phyloP scores from a whole-genome alignment of 2,888 invertebrate species.

The Mantis religiosa region DNA sequence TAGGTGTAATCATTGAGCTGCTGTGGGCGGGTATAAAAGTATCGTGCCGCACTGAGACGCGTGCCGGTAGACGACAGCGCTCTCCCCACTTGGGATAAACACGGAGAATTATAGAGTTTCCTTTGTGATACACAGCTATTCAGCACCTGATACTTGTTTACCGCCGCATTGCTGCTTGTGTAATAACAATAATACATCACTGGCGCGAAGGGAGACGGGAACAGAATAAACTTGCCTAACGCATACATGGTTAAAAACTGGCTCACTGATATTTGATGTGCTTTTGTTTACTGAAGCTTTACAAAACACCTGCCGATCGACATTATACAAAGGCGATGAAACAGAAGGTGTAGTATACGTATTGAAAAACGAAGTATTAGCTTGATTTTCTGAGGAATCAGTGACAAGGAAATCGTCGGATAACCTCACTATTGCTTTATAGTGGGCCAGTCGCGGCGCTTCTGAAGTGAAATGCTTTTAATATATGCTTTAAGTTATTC shows the following conservation, averaged over 20 bases:
- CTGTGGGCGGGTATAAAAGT: neutral
- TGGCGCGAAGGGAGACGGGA: neutral
- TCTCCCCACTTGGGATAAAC: neutral
- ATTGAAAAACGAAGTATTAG: no score
- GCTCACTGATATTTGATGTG: neutral
- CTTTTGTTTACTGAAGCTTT: neutral
- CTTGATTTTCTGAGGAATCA: no score
- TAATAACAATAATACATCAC: neutral
- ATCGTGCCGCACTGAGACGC: neutral
- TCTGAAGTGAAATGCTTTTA: no score
- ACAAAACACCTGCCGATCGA: neutral
- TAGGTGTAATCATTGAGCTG: neutral
- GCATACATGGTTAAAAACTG: neutral
- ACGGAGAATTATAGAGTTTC: neutral
- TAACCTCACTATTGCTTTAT: no score
- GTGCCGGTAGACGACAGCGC: neutral
- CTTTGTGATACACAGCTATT: neutral
- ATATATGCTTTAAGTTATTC: no score
- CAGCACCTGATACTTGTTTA: slow-evolving; percentile 5
- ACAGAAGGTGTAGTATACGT: no score
- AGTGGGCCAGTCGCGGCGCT: no score
- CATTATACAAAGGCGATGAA: no score
- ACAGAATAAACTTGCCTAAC: neutral
- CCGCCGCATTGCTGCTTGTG: neutral
- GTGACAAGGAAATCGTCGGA: no score